These are phyloP conservation scores for Iselma pallidipennis DNA, from an alignment of 2,888 invertebrate species.

Conservation along the genomic window DNA sequence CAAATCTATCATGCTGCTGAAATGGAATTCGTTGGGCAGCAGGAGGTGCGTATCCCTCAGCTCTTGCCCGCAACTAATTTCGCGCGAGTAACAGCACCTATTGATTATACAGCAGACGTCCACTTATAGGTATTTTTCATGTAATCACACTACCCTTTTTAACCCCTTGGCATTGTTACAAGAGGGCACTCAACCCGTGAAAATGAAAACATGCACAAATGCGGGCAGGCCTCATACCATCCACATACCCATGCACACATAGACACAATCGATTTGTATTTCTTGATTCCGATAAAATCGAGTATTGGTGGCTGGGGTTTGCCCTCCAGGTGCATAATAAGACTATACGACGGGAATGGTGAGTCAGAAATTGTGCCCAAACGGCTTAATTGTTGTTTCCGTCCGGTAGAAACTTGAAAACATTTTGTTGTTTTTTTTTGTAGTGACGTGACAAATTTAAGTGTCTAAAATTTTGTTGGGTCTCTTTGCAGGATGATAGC, in stretches of 20 bases:
- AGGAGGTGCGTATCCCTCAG: constrained; percentile 59
- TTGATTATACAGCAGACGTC: constrained; percentile 57
- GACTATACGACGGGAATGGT: too few species aligned
- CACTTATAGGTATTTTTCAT: constrained; percentile 53
- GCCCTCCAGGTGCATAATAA: too few species aligned
- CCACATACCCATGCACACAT: too few species aligned
- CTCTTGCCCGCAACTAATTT: constrained; percentile 55
- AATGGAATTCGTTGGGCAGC: constrained; percentile 60
- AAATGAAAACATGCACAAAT: not conserved
- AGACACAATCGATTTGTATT: too few species aligned
- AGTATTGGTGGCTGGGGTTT: too few species aligned
- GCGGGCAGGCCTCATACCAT: not conserved
- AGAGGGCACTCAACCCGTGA: not conserved
- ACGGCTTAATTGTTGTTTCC: too few species aligned
- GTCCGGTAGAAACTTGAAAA: not conserved
- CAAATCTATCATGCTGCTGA: constrained; percentile 61
- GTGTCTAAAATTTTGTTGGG: constrained; percentile 46
- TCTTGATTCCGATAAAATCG: too few species aligned
- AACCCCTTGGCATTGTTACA: constrained; percentile 12
- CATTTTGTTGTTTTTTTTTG: too few species aligned
- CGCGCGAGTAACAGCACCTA: constrained; percentile 53
- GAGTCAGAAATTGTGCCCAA: too few species aligned
- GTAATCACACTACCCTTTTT: constrained; percentile 26
- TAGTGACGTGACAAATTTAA: not conserved
- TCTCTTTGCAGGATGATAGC: constrained; percentile 59